phyloP scores from a whole-genome alignment of 2,797 vertebrate genomes.

The Fistularia tabacaria region DNA sequence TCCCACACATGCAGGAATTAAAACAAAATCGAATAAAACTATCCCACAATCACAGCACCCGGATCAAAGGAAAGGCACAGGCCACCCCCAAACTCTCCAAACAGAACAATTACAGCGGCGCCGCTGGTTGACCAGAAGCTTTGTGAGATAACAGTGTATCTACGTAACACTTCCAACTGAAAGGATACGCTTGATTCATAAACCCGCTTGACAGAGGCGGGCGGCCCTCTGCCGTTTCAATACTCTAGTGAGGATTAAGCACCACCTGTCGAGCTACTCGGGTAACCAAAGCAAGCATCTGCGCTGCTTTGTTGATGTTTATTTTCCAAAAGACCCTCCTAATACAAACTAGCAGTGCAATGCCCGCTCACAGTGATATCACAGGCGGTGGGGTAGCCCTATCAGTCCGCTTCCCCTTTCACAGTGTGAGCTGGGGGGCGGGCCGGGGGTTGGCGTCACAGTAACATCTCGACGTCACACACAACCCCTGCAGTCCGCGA shows the following conservation, averaged over 20 bases:
- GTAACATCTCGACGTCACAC: no score
- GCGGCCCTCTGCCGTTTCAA: conserved; percentile 6
- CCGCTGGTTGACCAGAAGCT: not conserved
- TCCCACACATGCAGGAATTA: conserved; percentile 11
- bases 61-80: conserved; percentile 26
- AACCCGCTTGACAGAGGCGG: rapidly evolving
- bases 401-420: no score
- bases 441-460: no score
- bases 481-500: no score
- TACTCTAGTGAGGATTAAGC: not conserved
- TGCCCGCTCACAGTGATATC: no score
- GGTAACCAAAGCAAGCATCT: rapidly evolving
- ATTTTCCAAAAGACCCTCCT: not conserved
- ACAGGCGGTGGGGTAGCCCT: no score
- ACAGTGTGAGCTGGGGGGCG: no score
- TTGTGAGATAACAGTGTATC: conserved; percentile 30
- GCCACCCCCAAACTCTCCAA: conserved; percentile 29
- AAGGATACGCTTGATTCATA: rapidly evolving
- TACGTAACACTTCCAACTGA: conserved; percentile 40
- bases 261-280: conserved; percentile 13
- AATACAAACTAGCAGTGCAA: no score
- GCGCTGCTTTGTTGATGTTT: conserved; percentile 16
- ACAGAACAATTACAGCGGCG: conserved; percentile 52
- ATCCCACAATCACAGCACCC: conserved; percentile 1
- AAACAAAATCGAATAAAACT: not conserved